These are phyloP conservation scores for Dryobota labecula DNA, from an alignment of 2,888 invertebrate genomes.

Conservation along the genomic window DNA sequence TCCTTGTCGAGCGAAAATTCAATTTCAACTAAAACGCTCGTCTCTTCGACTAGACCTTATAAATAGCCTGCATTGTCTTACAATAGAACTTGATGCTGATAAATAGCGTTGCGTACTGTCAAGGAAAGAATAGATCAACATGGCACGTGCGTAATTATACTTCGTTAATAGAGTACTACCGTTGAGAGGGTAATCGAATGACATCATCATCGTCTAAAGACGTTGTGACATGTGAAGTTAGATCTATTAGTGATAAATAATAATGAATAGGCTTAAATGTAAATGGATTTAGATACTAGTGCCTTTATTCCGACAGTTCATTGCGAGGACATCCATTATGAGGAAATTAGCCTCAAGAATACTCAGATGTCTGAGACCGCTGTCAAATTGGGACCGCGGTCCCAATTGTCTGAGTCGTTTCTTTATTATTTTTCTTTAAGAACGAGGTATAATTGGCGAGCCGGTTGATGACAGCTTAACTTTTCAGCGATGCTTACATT, in stretches of 20 bases:
- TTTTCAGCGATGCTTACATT: neutral
- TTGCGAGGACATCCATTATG: neutral
- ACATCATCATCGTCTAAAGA: slow-evolving; percentile 56
- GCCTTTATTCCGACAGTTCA: neutral
- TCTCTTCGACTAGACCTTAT: slow-evolving; percentile 4
- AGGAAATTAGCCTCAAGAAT: neutral
- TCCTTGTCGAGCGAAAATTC: slow-evolving; percentile 23
- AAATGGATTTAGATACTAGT: neutral
- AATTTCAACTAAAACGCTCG: slow-evolving; percentile 5
- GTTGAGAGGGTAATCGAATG: slow-evolving; percentile 52
- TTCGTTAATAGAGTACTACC: slow-evolving; percentile 50
- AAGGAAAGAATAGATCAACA: slow-evolving; percentile 42
- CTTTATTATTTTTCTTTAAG: too few species aligned
- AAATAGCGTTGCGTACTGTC: slow-evolving; percentile 32
- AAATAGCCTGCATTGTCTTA: slow-evolving; percentile 26
- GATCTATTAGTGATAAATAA: slow-evolving; percentile 45
- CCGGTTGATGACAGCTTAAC: neutral
- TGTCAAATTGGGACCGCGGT: too few species aligned
- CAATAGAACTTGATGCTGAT: slow-evolving; percentile 31
- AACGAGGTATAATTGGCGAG: neutral
- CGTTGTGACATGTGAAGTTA: neutral
- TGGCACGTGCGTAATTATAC: slow-evolving; percentile 49
- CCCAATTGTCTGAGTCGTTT: too few species aligned
- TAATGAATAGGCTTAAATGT: slow-evolving; percentile 14
- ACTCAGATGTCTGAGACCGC: too few species aligned